These are phyloP conservation scores for Umimayanthus chanpuru DNA, from an alignment of 92 coral and sea anemone species.

Conservation along the genomic window DNA sequence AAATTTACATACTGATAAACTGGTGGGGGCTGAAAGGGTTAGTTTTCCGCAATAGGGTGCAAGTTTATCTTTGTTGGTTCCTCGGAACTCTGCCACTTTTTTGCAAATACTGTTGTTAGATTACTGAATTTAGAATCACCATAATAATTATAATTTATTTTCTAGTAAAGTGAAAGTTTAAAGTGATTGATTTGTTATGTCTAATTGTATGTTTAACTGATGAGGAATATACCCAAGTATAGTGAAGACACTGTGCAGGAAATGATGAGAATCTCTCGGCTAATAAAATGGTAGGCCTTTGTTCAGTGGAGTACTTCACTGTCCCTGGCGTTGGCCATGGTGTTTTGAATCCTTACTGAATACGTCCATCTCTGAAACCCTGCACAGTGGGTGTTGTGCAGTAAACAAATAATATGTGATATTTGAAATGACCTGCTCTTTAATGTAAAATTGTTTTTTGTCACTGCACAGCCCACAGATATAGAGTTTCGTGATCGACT, in stretches of 20 bases:
- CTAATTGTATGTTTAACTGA: too few species aligned
- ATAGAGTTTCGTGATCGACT: conserved; percentile 79
- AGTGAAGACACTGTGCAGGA: background rate
- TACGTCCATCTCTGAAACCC: conserved; percentile 58
- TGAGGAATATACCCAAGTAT: background rate
- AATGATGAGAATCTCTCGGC: conserved; percentile 92
- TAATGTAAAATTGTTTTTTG: background rate
- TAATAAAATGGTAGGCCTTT: conserved; percentile 84
- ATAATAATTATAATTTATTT: too few species aligned
- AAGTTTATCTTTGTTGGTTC: too few species aligned
- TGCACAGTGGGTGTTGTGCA: background rate
- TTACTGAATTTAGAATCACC: too few species aligned
- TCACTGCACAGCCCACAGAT: conserved; percentile 72
- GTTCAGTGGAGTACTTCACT: background rate
- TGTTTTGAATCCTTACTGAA: conserved; percentile 42
- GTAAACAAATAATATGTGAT: background rate
- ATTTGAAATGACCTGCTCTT: background rate
- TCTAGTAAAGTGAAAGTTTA: too few species aligned
- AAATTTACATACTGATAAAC: too few species aligned
- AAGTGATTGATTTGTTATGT: too few species aligned
- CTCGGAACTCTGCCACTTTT: too few species aligned
- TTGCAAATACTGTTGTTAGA: too few species aligned
- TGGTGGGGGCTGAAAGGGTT: too few species aligned
- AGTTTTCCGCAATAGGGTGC: too few species aligned
- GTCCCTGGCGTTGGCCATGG: conserved; percentile 43